Base-by-base conservation (phyloP, 1,140 invertebrate genomes). In the Macrobrachium nipponense region DNA sequence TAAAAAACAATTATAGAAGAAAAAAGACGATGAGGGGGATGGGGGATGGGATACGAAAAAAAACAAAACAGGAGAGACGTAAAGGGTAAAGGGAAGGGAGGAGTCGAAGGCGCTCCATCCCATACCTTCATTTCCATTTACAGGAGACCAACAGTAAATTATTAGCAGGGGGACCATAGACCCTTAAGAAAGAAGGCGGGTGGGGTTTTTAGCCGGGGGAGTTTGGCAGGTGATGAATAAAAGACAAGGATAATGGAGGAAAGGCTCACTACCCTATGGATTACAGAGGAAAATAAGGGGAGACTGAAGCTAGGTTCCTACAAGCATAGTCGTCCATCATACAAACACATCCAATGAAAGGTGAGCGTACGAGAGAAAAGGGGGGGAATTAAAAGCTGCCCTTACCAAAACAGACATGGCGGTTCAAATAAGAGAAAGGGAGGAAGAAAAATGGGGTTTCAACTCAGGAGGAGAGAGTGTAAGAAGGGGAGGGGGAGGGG, bases 51-150 rank as follows among this genome's bases (percentile, higher is more conserved):
- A n/a, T n/a, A n/a, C n/a, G n/a, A n/a, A n/a, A n/a, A n/a, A 36
- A 36, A 4, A 36, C 2, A 36, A 36, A 36, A 36, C 27, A 36
- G 27, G 27, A 36, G 27, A 36, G 27, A 36, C 27, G 27, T 36
- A 36, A 36, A 36, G 27, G 27, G 27, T 36, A 36, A 36, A 36
- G 27, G 27, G 27, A 36, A 36, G 27, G 27, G 27, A 36, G 27
- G 27, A 36, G 27, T 36, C 27, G 72, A 58, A 70, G 62, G 68
- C 59, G 43, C 44, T 44, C 77, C 23, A 58, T 23, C 17, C 27
- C 17, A 58, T 79, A 23, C 61, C 70, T 82, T 75, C 81, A 82
- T 82, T 75, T 75, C 80, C 80, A 82, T 82, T 82, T 82, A 82
- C 80, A 82, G 80, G 80, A 82, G 80, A 70, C 20, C 68, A 70